Evolutionary conservation across 2,888 invertebrate species (phyloP), one percentile per base, ranked within the genome.

Genomic region (Athalia circularis): DNA sequence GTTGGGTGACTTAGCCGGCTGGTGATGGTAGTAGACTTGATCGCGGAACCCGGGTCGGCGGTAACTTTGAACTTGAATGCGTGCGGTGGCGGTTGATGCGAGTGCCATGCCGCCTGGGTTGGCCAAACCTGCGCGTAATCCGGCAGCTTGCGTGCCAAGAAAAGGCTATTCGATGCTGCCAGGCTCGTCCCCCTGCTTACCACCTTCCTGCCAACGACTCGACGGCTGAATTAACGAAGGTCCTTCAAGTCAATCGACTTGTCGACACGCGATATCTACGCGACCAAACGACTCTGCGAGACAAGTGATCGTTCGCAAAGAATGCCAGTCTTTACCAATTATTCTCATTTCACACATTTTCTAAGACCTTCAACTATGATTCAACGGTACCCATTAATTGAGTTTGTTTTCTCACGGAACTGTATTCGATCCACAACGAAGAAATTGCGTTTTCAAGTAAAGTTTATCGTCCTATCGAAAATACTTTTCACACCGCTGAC

Each of bases 1-100:
- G 83, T 85, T 79, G 82, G 82, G 67, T 83, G 86, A 83, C 79
- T 80, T 48, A 29, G 61, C 65, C 67, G 11, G 64, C 75, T 64
- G 62, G 61, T 52, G 62, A 75, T 75, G 48, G 11, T 75, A 50
- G 75, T 75, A 52, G 74, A 75, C 75, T 6, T 48, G 64, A 52
- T 75, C 75, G n/a, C 62, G 45, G 62, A 9, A n/a, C 75, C 8
- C 29, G 47, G 72, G 61, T 75, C 75, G 75, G 75, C 75, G 75
- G 75, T 52, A 62, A 75, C 75, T 75, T 75, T 75, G 75, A 75
- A 75, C 75, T 75, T 64, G 52, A 64, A 61, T 75, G 75, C 75
- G 59, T 75, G 75, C 75, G 50, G 48, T 50, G 62, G 62, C 62
- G 62, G 54, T 54, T 29, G 29, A 29, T 72, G 9, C 11, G 59